Evolutionary conservation across 1,140 invertebrate species (phyloP).

Genomic region (Achatina immaculata): DNA sequence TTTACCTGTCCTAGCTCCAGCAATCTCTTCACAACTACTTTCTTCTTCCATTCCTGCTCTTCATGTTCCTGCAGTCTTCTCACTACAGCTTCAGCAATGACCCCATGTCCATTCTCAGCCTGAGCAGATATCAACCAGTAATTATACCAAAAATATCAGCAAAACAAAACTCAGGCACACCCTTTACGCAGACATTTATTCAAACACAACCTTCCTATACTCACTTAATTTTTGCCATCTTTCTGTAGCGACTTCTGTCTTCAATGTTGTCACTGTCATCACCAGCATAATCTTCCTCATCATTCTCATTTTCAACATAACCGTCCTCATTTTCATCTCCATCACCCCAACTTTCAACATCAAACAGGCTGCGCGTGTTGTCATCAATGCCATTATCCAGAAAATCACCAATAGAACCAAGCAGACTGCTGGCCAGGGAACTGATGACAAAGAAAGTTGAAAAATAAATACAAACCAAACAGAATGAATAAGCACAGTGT

Average conservation of each 20-base stretch:
- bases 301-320: slow-evolving; percentile 16
- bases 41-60: too few relatives aligned
- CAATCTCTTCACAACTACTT: too few relatives aligned
- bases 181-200: too few relatives aligned
- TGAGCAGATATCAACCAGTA: too few relatives aligned
- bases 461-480: background rate
- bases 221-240: slow-evolving; percentile 28
- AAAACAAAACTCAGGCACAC: too few relatives aligned
- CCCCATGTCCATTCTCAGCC: too few relatives aligned
- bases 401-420: slow-evolving; percentile 73
- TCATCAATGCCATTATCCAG: slow-evolving; percentile 74
- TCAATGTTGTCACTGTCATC: slow-evolving; percentile 35
- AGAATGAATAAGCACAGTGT: too few relatives aligned
- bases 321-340: slow-evolving; percentile 39
- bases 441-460: slow-evolving; percentile 49
- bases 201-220: background rate
- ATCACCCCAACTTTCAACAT: slow-evolving; percentile 54
- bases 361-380: slow-evolving; percentile 66
- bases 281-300: slow-evolving; percentile 25
- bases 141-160: too few relatives aligned
- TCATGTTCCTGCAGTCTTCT: too few relatives aligned
- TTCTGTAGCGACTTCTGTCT: background rate
- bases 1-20: too few relatives aligned
- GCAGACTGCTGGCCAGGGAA: slow-evolving; percentile 72
- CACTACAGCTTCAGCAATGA: too few relatives aligned